Conservation (phyloP, 2,888 invertebrate species). For the Clunio marinus region DNA sequence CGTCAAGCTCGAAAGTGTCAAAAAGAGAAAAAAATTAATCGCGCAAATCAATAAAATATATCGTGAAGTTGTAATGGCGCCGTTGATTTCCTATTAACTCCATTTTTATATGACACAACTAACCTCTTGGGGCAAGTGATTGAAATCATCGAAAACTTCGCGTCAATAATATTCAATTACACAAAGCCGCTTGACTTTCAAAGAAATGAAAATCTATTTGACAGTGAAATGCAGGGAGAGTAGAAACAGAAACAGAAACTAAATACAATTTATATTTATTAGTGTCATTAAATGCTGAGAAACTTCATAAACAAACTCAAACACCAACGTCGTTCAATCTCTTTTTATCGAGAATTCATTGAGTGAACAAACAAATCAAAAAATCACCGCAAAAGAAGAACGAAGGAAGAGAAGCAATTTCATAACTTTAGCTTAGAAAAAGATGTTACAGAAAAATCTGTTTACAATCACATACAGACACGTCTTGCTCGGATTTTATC, state of each 20-base stretch:
- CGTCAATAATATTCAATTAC: slow-evolving; percentile 20
- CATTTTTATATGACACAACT: neutral
- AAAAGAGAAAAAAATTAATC: slow-evolving; percentile 1
- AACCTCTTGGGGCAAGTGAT: neutral
- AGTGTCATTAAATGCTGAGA: neutral
- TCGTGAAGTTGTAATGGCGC: slow-evolving; percentile 15
- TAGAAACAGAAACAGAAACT: neutral
- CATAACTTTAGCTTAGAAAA: neutral
- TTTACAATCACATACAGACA: slow-evolving; percentile 20
- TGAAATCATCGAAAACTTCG: neutral
- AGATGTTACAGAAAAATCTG: neutral
- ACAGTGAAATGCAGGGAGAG: neutral
- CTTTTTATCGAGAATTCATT: slow-evolving; percentile 10
- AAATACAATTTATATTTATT: slow-evolving; percentile 7
- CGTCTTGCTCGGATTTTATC: slow-evolving; percentile 16
- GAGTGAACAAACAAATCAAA: neutral
- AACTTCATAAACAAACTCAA: neutral
- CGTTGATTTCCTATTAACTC: neutral
- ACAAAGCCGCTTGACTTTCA: neutral
- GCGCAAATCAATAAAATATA: slow-evolving; percentile 14
- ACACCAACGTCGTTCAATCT: slow-evolving; percentile 9
- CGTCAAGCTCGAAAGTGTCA: slow-evolving; percentile 6
- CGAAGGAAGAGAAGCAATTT: neutral
- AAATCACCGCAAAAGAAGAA: neutral
- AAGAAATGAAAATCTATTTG: no score